Conservation (phyloP, 2,113 vertebrate species). For the Dasyprocta punctata region DNA sequence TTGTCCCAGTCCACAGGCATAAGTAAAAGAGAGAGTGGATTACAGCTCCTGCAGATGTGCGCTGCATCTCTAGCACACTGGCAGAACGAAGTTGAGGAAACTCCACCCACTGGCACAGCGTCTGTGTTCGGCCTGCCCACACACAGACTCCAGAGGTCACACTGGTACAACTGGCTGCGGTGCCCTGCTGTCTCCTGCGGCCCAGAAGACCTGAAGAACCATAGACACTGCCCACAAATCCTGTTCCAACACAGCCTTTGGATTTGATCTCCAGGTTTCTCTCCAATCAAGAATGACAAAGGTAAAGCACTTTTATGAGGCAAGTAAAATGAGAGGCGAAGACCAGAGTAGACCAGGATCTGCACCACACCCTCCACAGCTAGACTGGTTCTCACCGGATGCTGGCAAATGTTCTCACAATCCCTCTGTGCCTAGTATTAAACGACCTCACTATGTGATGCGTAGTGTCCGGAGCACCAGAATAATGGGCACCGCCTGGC, state of each 20-base stretch:
- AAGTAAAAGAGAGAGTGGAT: background rate
- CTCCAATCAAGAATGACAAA: constrained; percentile 67
- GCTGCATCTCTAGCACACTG: background rate
- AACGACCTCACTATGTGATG: background rate
- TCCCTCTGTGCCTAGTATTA: constrained; percentile 50
- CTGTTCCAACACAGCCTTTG: constrained; percentile 27
- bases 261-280: constrained; percentile 76
- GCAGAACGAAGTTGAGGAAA: background rate
- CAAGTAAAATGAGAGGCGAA: background rate
- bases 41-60: background rate
- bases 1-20: background rate
- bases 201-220: constrained; percentile 74
- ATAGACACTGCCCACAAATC: constrained; percentile 53
- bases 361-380: background rate
- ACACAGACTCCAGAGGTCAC: constrained; percentile 69
- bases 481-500: background rate
- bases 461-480: background rate
- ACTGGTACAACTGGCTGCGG: constrained; percentile 64
- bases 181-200: constrained; percentile 62
- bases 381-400: background rate
- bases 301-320: constrained; percentile 68
- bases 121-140: constrained; percentile 69
- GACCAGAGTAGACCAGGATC: background rate
- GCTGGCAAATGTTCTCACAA: constrained; percentile 30
- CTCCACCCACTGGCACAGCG: constrained; percentile 18